phyloP scores from a whole-genome alignment of 1,140 invertebrate genomes.

The Drosophila ohnishii region DNA sequence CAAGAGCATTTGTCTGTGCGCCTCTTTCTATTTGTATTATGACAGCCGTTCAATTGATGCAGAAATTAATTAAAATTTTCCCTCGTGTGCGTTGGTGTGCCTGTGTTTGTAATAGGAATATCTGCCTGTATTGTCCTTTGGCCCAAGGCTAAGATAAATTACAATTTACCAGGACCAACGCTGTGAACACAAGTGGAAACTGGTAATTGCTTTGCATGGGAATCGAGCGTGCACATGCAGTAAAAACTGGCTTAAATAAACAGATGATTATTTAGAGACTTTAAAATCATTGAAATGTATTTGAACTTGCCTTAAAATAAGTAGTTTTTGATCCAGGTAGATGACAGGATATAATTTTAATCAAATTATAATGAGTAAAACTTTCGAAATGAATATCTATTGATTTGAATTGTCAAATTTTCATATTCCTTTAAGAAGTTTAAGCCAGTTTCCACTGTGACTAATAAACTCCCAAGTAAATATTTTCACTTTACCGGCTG shows the following conservation, averaged over 20 bases:
- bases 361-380: background rate
- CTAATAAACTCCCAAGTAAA: conserved; percentile 22
- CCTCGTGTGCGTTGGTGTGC: conserved; percentile 8
- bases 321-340: background rate
- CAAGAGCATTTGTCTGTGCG: conserved; percentile 27
- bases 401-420: too few species aligned
- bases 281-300: background rate
- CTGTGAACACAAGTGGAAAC: conserved; percentile 34
- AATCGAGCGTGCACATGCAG: conserved; percentile 20
- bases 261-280: background rate
- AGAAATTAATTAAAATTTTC: conserved; percentile 77
- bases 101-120: conserved; percentile 24
- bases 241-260: conserved; percentile 18
- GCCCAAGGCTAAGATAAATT: conserved; percentile 55
- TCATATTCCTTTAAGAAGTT: background rate
- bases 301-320: background rate
- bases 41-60: conserved; percentile 65
- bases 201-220: conserved; percentile 50
- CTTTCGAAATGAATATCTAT: too few species aligned
- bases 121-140: conserved; percentile 42
- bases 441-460: conserved; percentile 20
- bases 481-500: conserved; percentile 8
- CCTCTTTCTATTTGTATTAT: conserved; percentile 68
- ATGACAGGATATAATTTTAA: background rate
- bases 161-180: conserved; percentile 40